phyloP scores from a whole-genome alignment of 2,113 vertebrate genomes.

The Muntiacus muntjak region DNA sequence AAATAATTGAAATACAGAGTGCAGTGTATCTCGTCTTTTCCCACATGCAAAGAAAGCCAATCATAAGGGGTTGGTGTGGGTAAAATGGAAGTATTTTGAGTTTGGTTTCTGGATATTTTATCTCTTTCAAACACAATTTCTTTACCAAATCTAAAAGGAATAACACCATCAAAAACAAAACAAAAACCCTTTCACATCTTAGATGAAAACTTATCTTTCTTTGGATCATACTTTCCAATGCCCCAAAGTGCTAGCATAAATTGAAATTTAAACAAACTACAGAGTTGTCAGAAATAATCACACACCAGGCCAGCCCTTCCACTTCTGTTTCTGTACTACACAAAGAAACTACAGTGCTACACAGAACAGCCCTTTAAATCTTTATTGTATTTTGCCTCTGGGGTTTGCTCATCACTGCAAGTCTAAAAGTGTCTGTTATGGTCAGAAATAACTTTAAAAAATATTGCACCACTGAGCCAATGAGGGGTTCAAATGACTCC shows the following conservation, averaged over 20 bases:
- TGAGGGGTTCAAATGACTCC: constrained; percentile 47
- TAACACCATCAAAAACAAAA: neutral
- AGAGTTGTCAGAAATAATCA: constrained; percentile 18
- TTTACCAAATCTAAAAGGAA: constrained; percentile 16
- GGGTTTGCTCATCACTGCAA: constrained; percentile 61
- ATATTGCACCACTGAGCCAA: constrained; percentile 58
- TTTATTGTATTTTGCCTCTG: constrained; percentile 68
- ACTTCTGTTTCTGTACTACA: neutral
- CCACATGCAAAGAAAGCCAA: neutral
- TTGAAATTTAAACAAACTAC: constrained; percentile 48
- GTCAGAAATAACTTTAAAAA: constrained; percentile 66
- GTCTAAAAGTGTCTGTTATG: constrained; percentile 58
- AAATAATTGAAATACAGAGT: neutral
- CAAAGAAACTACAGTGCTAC: neutral
- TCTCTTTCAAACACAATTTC: neutral
- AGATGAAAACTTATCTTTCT: constrained; percentile 28
- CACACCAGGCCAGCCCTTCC: neutral
- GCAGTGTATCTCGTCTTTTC: neutral
- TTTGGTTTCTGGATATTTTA: constrained; percentile 22
- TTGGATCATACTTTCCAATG: neutral
- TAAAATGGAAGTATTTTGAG: neutral
- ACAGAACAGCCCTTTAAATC: constrained; percentile 59
- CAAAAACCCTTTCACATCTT: neutral
- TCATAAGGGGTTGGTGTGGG: neutral
- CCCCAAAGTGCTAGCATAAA: constrained; percentile 42